Percentiles rank a stretch among this genome's conserved stretches.
phyloP scores from a whole-genome alignment of 2,888 invertebrate species.

The Callosobruchus maculatus region DNA sequence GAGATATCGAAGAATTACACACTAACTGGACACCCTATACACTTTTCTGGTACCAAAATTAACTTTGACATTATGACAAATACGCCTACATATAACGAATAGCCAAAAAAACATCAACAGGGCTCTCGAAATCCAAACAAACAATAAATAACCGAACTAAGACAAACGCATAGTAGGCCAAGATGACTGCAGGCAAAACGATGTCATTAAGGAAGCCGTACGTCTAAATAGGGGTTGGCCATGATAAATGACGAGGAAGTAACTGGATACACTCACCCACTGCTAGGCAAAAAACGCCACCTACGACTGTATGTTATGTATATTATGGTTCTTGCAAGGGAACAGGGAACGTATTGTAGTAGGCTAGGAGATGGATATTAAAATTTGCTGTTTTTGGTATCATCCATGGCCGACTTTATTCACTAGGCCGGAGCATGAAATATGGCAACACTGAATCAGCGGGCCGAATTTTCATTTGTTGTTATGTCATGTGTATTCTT shows the following conservation, averaged over 20 bases:
- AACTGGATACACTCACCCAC: slow-evolving; percentile 25
- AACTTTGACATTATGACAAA: neutral
- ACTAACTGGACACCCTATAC: too few relatives aligned
- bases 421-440: too few relatives aligned
- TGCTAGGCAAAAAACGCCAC: slow-evolving; percentile 11
- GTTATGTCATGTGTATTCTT: too few relatives aligned
- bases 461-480: too few relatives aligned
- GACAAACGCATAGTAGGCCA: neutral
- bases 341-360: too few relatives aligned
- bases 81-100: neutral
- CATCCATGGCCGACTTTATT: too few relatives aligned
- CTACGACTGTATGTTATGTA: too few relatives aligned
- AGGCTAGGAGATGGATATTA: too few relatives aligned
- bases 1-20: too few relatives aligned
- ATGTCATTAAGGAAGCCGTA: slow-evolving; percentile 38
- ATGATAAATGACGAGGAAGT: slow-evolving; percentile 37
- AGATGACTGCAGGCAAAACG: slow-evolving; percentile 8
- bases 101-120: neutral
- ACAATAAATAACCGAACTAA: neutral
- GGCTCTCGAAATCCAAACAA: neutral
- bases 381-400: too few relatives aligned
- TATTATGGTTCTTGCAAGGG: too few relatives aligned
- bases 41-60: neutral
- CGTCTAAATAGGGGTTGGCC: slow-evolving; percentile 35
- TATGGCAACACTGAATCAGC: too few relatives aligned